Evolutionary conservation across 2,113 vertebrate species (phyloP).

Genomic region (Microcebus griseorufus): DNA sequence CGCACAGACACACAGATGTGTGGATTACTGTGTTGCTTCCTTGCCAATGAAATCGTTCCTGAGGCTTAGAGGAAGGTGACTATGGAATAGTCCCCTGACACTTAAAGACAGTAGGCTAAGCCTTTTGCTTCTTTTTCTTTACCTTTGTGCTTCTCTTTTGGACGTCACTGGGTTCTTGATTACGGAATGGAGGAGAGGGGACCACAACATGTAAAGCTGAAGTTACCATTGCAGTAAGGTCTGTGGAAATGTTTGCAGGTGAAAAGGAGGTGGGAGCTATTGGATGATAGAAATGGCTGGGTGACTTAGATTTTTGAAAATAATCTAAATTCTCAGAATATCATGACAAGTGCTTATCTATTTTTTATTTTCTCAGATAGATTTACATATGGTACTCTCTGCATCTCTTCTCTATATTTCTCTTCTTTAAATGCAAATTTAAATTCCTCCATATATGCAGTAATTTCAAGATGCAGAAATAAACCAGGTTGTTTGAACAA

Average conservation of each 20-base stretch:
- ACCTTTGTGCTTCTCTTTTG: not conserved
- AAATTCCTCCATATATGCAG: not conserved
- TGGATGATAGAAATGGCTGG: not conserved
- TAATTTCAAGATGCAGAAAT: not conserved
- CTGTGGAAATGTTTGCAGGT: not conserved
- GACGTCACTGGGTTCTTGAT: not conserved
- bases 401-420: not conserved
- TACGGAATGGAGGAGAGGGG: not conserved
- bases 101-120: not conserved
- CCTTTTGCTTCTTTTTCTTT: not conserved
- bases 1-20: fast-evolving
- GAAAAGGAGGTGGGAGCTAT: not conserved
- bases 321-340: not conserved
- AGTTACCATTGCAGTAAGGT: not conserved
- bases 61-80: no score
- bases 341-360: not conserved
- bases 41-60: not conserved
- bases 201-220: not conserved
- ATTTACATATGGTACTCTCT: not conserved
- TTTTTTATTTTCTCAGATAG: not conserved
- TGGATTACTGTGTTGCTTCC: no score
- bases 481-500: not conserved
- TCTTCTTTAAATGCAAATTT: not conserved
- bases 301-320: conserved; percentile 31
- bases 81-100: not conserved